Conservation (phyloP, 2,888 invertebrate species). For the Bugula neritina region DNA sequence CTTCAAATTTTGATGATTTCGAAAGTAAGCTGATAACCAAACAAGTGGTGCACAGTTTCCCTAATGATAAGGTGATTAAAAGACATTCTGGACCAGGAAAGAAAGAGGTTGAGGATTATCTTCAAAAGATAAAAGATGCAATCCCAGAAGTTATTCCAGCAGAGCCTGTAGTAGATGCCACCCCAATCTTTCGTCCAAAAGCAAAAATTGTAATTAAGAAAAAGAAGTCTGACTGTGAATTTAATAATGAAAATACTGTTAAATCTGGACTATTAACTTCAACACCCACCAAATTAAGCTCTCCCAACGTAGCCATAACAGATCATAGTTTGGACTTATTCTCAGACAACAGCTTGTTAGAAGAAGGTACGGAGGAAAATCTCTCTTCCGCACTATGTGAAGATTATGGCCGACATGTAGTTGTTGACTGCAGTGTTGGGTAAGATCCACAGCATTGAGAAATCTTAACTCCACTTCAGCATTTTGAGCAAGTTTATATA, state of each 20-base stretch:
- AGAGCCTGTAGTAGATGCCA: neutral
- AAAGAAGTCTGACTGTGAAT: neutral
- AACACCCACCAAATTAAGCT: neutral
- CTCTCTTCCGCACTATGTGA: neutral
- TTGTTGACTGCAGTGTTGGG: conserved; percentile 23
- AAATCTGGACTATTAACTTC: neutral
- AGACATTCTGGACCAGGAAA: neutral
- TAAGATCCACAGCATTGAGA: no score
- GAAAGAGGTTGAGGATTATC: neutral
- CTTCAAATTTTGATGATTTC: conserved; percentile 9
- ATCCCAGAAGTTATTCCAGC: neutral
- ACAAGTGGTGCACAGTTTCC: conserved; percentile 23
- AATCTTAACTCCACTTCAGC: no score
- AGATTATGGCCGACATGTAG: neutral
- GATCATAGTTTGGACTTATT: neutral
- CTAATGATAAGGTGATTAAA: neutral
- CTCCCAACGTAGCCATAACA: neutral
- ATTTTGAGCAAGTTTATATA: no score
- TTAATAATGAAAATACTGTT: neutral
- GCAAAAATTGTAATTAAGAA: conserved; percentile 1
- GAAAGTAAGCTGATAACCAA: neutral
- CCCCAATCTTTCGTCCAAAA: conserved; percentile 12
- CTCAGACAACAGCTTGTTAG: conserved; percentile 3
- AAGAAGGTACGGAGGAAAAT: neutral
- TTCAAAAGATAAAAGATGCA: neutral